Percentiles rank a stretch among this genome's conserved stretches.
phyloP scores from a whole-genome alignment of 1,140 invertebrate species.

The Coboldia fuscipes region DNA sequence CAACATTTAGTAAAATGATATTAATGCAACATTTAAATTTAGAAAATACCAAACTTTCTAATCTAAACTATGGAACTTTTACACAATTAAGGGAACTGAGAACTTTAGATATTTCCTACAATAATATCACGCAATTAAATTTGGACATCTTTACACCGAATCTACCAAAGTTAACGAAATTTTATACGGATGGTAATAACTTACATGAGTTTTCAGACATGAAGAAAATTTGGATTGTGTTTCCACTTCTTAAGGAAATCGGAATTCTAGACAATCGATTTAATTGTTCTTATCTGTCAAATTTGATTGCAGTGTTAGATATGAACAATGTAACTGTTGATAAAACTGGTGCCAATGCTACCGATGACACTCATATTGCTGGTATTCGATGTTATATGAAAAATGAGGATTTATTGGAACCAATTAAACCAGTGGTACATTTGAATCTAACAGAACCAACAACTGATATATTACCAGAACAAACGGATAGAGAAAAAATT shows the following conservation, averaged over 20 bases:
- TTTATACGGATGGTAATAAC: constrained; percentile 15
- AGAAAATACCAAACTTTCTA: constrained; percentile 9
- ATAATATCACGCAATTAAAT: constrained; percentile 16
- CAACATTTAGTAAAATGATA: constrained; percentile 15
- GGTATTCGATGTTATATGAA: constrained; percentile 14
- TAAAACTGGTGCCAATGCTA: constrained; percentile 12
- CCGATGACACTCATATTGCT: constrained; percentile 14
- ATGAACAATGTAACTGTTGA: constrained; percentile 12
- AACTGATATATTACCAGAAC: not conserved
- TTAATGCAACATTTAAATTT: constrained; percentile 10
- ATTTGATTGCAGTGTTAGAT: constrained; percentile 12
- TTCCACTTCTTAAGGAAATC: constrained; percentile 12
- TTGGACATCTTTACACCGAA: constrained; percentile 19
- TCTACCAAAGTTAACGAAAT: constrained; percentile 12
- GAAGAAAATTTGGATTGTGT: constrained; percentile 10
- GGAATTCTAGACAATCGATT: constrained; percentile 15
- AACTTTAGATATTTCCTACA: constrained; percentile 15
- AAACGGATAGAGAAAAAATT: not conserved
- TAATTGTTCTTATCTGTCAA: constrained; percentile 17
- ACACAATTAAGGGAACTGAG: constrained; percentile 13
- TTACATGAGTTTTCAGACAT: constrained; percentile 14
- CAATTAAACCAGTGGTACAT: too few species aligned
- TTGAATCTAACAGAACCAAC: not conserved
- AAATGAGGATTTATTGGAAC: not conserved
- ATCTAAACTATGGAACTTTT: constrained; percentile 17